These are phyloP conservation scores for Diceros bicornis DNA, from an alignment of 2,797 vertebrate genomes.

Conservation along the genomic window DNA sequence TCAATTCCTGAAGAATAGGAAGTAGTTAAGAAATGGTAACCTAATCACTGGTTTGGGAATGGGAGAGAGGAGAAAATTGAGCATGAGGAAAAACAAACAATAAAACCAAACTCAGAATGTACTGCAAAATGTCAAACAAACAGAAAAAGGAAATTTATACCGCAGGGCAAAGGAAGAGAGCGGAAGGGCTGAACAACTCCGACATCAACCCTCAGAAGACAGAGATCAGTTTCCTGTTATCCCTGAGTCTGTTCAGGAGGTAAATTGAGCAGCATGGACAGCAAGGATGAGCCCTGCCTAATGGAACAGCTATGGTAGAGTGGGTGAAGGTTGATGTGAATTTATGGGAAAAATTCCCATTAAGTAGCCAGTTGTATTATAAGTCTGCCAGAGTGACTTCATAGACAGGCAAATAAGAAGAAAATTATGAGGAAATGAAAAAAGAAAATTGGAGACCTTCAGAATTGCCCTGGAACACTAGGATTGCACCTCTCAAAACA, in stretches of 20 bases:
- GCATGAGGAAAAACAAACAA: background rate
- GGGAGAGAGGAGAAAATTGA: background rate
- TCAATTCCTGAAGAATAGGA: background rate
- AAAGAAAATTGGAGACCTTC: background rate
- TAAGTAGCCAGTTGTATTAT: background rate
- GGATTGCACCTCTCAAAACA: background rate
- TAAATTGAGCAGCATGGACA: background rate
- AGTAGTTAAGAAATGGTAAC: background rate
- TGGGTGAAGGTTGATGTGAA: background rate
- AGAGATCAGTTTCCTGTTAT: background rate
- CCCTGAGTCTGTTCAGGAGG: background rate
- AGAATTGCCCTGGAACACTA: background rate
- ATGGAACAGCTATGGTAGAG: accelerated
- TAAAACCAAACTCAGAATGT: background rate
- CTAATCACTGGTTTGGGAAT: background rate
- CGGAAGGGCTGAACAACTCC: background rate
- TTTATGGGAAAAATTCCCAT: background rate
- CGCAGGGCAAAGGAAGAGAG: background rate
- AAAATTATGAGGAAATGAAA: background rate
- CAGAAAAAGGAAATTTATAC: background rate
- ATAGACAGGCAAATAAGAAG: background rate
- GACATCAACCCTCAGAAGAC: background rate
- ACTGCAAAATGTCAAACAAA: background rate
- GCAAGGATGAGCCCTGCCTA: background rate
- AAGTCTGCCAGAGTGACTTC: background rate